Percentiles rank a stretch among this genome's conserved stretches.
These are phyloP conservation scores for Agonopterix arenella DNA, from an alignment of 2,888 invertebrate species.

Conservation along the genomic window DNA sequence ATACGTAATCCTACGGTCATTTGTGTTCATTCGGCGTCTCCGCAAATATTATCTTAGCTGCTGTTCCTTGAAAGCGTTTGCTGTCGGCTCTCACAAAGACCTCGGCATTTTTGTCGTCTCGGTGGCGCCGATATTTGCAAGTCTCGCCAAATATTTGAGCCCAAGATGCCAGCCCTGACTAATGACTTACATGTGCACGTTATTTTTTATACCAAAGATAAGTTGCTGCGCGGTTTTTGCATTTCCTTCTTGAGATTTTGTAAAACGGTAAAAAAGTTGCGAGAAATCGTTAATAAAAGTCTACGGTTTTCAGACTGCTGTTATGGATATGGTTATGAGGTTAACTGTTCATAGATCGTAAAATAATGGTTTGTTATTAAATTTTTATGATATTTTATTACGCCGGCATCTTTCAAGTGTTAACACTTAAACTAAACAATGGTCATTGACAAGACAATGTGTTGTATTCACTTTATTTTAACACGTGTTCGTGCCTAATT, in stretches of 20 bases:
- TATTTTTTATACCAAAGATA: constrained; percentile 33
- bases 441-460: constrained; percentile 21
- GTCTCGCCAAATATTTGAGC: constrained; percentile 65
- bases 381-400: not conserved
- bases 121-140: constrained; percentile 65
- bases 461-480: constrained; percentile 17
- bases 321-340: not conserved
- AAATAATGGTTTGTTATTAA: not conserved
- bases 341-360: constrained; percentile 6
- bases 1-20: constrained; percentile 68
- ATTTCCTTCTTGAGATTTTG: constrained; percentile 18
- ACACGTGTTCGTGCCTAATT: constrained; percentile 50
- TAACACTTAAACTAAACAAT: too few relatives aligned
- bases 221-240: constrained; percentile 20
- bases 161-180: constrained; percentile 46
- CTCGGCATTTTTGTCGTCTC: constrained; percentile 34
- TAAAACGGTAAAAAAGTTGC: not conserved
- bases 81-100: constrained; percentile 40
- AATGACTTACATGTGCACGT: constrained; percentile 67
- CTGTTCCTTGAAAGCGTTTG: constrained; percentile 34
- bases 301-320: not conserved
- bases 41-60: constrained; percentile 67
- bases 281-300: not conserved
- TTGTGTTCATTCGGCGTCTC: constrained; percentile 68
- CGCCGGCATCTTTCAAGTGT: constrained; percentile 26